Base-by-base conservation (phyloP, 2,888 invertebrate genomes). In the Cylindroiulus punctatus region DNA sequence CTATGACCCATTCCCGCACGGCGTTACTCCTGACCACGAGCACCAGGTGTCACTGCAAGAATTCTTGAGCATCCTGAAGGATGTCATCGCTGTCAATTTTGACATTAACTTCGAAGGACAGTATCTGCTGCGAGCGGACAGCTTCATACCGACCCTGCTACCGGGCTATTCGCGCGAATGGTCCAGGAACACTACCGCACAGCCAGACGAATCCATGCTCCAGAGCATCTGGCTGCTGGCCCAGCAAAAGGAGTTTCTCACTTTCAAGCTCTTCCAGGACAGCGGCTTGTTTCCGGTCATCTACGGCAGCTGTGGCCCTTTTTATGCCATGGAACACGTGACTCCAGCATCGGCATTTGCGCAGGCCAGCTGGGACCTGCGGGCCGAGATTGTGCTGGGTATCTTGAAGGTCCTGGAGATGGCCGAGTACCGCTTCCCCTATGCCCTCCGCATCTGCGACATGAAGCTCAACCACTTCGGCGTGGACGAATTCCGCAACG, bases 391-490 rank as follows among this genome's bases (percentile, higher is more conserved):
- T 22, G 90, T 90, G 4, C 84, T 90, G 12, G 92, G 93, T 91
- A 93, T 95, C 32, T 90, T 95, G 88, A 93, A 94, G 88, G 91
- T 94, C 36, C 89, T 94, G 4, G 92, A 93, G 85, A 92, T 93
- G 87, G 90, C 95, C 84, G 94, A 94, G 81, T 91, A 91, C 40
- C 92, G 91, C 65, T 92, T 94, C 87, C 92, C 92, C 1, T 93
- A 94, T 88, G 93, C 93, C 0, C 91, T 95, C 87, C 92, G 94
- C 89, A 90, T 95, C 36, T 95, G 95, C 90, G 94, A 95, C 91
- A 92, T 95, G 0, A 94, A 94, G 90, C 91, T 93, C 87, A 92
- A 93, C 87, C 94, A 94, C 89, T 94, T 95, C 90, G 94, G 94
- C 0, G 89, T 93, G 0, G 91, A 92, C 76, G 86, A 86, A 0